Evolutionary conservation across 2,888 invertebrate species (phyloP), one percentile per base, ranked within the genome.

Genomic region (Deilephila elpenor): DNA sequence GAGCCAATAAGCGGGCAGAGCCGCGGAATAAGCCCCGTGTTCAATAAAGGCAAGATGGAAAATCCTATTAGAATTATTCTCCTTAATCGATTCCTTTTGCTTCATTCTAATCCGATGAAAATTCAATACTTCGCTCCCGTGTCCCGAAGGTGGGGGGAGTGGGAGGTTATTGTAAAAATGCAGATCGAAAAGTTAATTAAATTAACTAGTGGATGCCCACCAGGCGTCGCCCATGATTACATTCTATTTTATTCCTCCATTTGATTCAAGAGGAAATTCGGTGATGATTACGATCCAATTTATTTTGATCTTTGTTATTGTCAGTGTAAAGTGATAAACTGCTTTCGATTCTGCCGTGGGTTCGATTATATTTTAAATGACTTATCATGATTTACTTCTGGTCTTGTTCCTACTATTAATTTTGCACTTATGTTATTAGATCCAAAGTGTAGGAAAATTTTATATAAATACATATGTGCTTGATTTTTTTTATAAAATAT

Each of bases 41-140:
- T 67, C 44, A 67, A 67, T 51, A 29, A 67, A 51, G 67, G 17
- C 51, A 51, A 51, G 67, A 67, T 67, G 44, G 67, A 6, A 67
- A 51, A 67, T 67, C 67, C 51, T 67, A 67, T 67, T 51, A 51
- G 25, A 67, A 67, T 67, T 51, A 77, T 76, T 67, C 44, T 76
- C 64, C 79, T 75, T 84, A 84, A 85, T 85, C 85, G 83, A 79
- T 77, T 82, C 78, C 75, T 77, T 70, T 62, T 80, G 82, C 82
- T 84, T 86, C 82, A 81, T 82, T 84, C 76, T 77, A 77, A 80
- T 78, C 77, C 80, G 78, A 80, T 80, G 78, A 81, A 78, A 81
- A 82, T 81, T 82, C 79, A 84, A 82, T 82, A 79, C 79, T 79
- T 83, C 80, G 82, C 84, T 83, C 82, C 80, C 79, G 74, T 62